Evolutionary conservation across 2,113 vertebrate species (phyloP).

Genomic region (Holacanthus passer): DNA sequence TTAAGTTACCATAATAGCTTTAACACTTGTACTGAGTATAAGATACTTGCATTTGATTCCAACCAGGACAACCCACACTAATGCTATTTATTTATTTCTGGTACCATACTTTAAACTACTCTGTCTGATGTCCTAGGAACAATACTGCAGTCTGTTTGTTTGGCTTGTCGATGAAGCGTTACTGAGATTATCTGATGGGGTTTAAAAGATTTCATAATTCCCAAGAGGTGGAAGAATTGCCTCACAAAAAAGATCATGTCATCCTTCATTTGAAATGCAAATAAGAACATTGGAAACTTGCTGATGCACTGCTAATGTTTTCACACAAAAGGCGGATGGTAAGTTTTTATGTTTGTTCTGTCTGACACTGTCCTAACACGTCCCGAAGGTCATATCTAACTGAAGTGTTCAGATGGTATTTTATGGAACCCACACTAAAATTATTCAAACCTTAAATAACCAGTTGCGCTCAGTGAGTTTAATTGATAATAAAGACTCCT

Average conservation of each 20-base stretch:
- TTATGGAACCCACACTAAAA: not conserved
- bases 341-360: not conserved
- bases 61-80: not conserved
- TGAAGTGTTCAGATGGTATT: not conserved
- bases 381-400: constrained; percentile 9
- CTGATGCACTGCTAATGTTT: not conserved
- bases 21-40: not conserved
- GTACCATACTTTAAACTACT: not conserved
- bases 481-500: constrained; percentile 18
- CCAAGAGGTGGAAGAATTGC: constrained; percentile 2
- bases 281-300: not conserved
- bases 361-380: not conserved
- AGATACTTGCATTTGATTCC: not conserved
- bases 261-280: not conserved
- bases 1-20: not conserved
- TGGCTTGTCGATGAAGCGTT: not conserved
- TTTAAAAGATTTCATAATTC: constrained; percentile 10
- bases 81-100: not conserved
- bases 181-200: constrained; percentile 18
- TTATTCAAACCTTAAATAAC: constrained; percentile 12
- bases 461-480: not conserved
- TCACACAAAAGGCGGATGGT: not conserved
- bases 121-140: not conserved
- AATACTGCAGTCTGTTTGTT: not conserved
- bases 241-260: not conserved